Evolutionary conservation across 2,888 invertebrate genomes (phyloP).

Genomic region (Parnassius smintheus): DNA sequence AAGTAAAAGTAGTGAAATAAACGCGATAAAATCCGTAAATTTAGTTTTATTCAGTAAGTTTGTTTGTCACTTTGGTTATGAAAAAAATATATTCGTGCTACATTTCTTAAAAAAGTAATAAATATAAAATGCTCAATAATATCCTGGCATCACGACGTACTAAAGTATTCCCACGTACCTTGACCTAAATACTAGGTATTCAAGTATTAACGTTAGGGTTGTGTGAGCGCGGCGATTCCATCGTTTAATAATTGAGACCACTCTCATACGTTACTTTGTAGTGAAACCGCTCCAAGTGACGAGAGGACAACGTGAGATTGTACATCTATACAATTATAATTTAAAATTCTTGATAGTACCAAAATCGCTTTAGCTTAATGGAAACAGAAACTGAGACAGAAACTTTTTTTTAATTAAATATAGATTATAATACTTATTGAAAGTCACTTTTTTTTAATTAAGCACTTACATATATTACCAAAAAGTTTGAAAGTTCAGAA

Average conservation of each 20-base stretch:
- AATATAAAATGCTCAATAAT: conserved; percentile 44
- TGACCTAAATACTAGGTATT: conserved; percentile 72
- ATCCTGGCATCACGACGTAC: conserved; percentile 38
- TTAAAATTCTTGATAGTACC: too few species aligned
- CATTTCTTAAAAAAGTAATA: conserved; percentile 7
- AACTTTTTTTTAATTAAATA: too few species aligned
- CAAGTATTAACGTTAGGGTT: conserved; percentile 74
- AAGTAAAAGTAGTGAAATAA: too few species aligned
- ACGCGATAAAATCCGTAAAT: too few species aligned
- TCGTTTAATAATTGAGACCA: conserved; percentile 75
- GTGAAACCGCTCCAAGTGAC: conserved; percentile 37
- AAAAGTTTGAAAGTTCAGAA: too few species aligned
- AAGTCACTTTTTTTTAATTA: too few species aligned
- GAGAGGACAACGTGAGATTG: conserved; percentile 24
- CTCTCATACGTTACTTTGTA: conserved; percentile 55
- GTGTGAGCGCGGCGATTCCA: conserved; percentile 63
- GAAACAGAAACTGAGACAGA: too few species aligned
- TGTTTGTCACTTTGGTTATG: background rate
- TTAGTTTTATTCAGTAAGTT: too few species aligned
- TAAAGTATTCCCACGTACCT: conserved; percentile 45
- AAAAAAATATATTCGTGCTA: background rate
- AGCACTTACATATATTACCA: too few species aligned
- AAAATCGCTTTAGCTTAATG: too few species aligned
- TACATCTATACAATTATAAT: too few species aligned
- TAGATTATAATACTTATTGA: too few species aligned